Evolutionary conservation across 2,797 vertebrate species (phyloP).

Genomic region (Sebastes matsubarae): DNA sequence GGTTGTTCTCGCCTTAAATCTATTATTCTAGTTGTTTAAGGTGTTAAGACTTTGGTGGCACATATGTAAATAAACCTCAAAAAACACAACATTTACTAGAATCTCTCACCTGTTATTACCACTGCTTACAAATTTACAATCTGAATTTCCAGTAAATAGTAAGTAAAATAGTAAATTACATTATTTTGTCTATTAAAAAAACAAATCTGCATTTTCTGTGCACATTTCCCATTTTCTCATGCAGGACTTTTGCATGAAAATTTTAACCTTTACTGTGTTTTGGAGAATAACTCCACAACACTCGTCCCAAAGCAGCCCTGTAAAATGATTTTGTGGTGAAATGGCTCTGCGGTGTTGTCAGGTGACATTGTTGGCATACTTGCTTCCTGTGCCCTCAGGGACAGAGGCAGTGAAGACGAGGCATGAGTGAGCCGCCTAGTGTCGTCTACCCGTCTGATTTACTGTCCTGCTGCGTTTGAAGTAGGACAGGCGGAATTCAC

Average conservation of each 20-base stretch:
- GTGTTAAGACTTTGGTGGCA: neutral
- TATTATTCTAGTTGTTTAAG: neutral
- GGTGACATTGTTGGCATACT: constrained; percentile 87
- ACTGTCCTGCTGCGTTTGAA: constrained; percentile 91
- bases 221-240: neutral
- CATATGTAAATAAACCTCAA: neutral
- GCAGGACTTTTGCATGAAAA: neutral
- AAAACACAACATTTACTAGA: neutral
- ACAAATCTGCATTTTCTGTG: neutral
- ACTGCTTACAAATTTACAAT: neutral
- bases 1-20: neutral
- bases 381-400: constrained; percentile 68
- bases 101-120: neutral
- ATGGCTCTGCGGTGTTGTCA: constrained; percentile 78
- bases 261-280: neutral
- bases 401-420: constrained; percentile 81
- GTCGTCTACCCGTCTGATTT: constrained; percentile 91
- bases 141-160: neutral
- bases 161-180: neutral
- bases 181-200: neutral
- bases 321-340: constrained; percentile 49
- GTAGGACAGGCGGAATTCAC: constrained; percentile 94
- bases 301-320: neutral
- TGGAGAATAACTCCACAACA: neutral
- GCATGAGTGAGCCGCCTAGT: constrained; percentile 86